Percentiles rank a stretch among this genome's conserved stretches.
These are phyloP conservation scores for Syngnathus floridae DNA, from an alignment of 2,113 vertebrate genomes.

Conservation along the genomic window DNA sequence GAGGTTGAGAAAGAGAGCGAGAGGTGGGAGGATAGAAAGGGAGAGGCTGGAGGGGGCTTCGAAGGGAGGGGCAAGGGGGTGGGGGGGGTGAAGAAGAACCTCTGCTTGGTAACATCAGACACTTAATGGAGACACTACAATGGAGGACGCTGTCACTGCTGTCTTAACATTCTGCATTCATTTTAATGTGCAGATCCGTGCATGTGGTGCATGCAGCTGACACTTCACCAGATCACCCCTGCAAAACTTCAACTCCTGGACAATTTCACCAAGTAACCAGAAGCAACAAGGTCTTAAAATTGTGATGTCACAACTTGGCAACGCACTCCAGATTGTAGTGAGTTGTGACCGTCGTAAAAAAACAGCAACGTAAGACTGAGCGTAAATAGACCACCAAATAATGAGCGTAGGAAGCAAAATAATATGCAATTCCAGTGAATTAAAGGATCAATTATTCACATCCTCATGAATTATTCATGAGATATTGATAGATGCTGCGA, in stretches of 20 bases:
- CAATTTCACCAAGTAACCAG: too few species aligned
- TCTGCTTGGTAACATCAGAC: conserved; percentile 50
- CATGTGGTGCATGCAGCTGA: too few species aligned
- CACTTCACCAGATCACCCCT: too few species aligned
- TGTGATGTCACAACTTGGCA: too few species aligned
- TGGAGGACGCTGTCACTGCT: not conserved
- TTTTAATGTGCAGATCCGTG: too few species aligned
- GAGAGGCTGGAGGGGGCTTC: conserved; percentile 15
- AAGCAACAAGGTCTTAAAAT: too few species aligned
- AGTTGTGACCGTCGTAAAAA: not conserved
- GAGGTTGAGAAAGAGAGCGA: conserved; percentile 35
- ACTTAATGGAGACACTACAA: conserved; percentile 12
- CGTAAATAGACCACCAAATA: not conserved
- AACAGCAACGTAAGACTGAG: not conserved
- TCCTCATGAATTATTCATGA: conserved; percentile 21
- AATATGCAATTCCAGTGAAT: conserved; percentile 10
- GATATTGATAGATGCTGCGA: conserved; percentile 11
- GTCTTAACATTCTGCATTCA: too few species aligned
- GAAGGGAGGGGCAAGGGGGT: conserved; percentile 12
- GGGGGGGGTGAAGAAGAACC: conserved; percentile 36
- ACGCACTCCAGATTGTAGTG: not conserved
- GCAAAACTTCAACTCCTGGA: too few species aligned
- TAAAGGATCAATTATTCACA: conserved; percentile 24
- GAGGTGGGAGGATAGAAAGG: conserved; percentile 11
- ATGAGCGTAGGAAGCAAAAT: not conserved